Conservation (phyloP, 2,797 vertebrate species). For the Neomorphus geoffroyi region DNA sequence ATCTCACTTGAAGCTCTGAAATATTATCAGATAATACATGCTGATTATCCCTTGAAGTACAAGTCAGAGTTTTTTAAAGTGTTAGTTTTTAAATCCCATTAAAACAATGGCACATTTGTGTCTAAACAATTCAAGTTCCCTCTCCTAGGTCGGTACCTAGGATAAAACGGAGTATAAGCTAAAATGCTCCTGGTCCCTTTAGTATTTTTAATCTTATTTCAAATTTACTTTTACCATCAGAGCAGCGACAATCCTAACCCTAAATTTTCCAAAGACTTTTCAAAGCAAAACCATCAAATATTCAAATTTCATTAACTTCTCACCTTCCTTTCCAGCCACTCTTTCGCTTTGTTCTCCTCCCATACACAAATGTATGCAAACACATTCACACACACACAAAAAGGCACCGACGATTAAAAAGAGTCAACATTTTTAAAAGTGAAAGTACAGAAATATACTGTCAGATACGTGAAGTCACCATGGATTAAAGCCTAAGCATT, state of each 20-base stretch:
- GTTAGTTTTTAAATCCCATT: neutral
- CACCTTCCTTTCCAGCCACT: neutral
- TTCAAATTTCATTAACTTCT: slow-evolving; percentile 16
- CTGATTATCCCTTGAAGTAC: neutral
- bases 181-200: neutral
- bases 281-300: neutral
- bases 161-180: neutral
- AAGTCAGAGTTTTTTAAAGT: neutral
- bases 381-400: neutral
- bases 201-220: slow-evolving; percentile 25
- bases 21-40: neutral
- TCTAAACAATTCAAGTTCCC: neutral
- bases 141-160: neutral
- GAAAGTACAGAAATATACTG: neutral
- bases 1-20: neutral
- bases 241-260: neutral
- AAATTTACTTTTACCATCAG: slow-evolving; percentile 10
- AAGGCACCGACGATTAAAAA: neutral
- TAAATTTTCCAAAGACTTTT: neutral
- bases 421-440: neutral
- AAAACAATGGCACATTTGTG: neutral
- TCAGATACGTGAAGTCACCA: slow-evolving; percentile 29
- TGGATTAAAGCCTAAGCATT: slow-evolving; percentile 63
- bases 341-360: neutral
- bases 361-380: neutral